Evolutionary conservation across 2,797 vertebrate species (phyloP).

Genomic region (Silurus aristotelis): DNA sequence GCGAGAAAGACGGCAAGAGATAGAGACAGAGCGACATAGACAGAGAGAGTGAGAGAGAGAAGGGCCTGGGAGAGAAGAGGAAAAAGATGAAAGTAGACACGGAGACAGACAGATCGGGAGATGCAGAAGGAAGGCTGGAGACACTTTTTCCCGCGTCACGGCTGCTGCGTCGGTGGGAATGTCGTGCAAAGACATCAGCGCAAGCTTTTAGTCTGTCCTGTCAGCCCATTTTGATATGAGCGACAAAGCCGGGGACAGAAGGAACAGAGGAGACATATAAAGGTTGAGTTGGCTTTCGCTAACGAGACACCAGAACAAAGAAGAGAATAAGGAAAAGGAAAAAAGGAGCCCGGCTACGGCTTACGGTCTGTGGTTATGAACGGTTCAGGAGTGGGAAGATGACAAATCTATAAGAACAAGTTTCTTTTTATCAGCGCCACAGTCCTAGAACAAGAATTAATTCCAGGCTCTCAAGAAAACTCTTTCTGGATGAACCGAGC

Average conservation of each 20-base stretch:
- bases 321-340: constrained; percentile 19
- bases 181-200: constrained; percentile 41
- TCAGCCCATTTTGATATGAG: constrained; percentile 55
- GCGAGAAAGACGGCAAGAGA: constrained; percentile 18
- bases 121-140: constrained; percentile 39
- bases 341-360: constrained; percentile 4
- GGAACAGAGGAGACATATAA: constrained; percentile 38
- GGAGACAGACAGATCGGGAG: constrained; percentile 33
- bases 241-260: constrained; percentile 39
- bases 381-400: constrained; percentile 20
- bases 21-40: background rate
- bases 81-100: constrained; percentile 46
- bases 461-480: constrained; percentile 18
- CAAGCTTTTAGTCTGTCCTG: constrained; percentile 52
- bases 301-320: constrained; percentile 50
- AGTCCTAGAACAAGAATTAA: constrained; percentile 21
- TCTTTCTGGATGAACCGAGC: constrained; percentile 15
- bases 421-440: constrained; percentile 20
- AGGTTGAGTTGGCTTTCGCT: constrained; percentile 31
- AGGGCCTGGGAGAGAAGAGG: constrained; percentile 20
- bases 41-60: background rate
- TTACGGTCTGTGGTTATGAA: constrained; percentile 12
- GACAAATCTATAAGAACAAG: constrained; percentile 32
- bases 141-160: constrained; percentile 29
- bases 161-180: constrained; percentile 35